Percentiles rank a stretch among this genome's conserved stretches.
Conservation (phyloP, 1,140 invertebrate genomes). For the Papilio glaucus region DNA sequence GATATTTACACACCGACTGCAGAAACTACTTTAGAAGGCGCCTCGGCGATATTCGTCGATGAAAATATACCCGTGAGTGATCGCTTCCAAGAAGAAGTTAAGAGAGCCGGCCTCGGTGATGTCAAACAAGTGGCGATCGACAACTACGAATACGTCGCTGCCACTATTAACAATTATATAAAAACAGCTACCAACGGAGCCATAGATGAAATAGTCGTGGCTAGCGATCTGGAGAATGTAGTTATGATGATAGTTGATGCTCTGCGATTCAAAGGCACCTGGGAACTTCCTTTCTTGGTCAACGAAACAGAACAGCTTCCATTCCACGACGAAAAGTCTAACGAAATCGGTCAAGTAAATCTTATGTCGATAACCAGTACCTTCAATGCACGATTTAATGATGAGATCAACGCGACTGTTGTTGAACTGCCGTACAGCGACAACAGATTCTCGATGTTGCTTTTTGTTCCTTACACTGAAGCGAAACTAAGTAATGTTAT, state of each 20-base stretch:
- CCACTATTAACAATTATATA: slow-evolving; percentile 61
- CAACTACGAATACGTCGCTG: slow-evolving; percentile 45
- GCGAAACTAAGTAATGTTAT: slow-evolving; percentile 62
- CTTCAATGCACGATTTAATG: slow-evolving; percentile 61
- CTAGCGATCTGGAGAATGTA: slow-evolving; percentile 79
- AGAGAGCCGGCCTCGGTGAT: slow-evolving; percentile 45
- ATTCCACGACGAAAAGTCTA: slow-evolving; percentile 75
- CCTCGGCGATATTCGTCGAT: slow-evolving; percentile 56
- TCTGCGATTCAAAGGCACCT: slow-evolving; percentile 90
- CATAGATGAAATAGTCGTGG: slow-evolving; percentile 58
- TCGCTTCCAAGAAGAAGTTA: slow-evolving; percentile 46
- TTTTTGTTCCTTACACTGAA: slow-evolving; percentile 84
- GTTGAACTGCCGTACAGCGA: slow-evolving; percentile 87
- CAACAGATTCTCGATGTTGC: slow-evolving; percentile 85
- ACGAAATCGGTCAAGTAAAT: slow-evolving; percentile 71
- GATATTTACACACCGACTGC: slow-evolving; percentile 12
- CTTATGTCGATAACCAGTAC: slow-evolving; percentile 70
- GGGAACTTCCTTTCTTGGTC: slow-evolving; percentile 86
- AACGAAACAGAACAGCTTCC: slow-evolving; percentile 76
- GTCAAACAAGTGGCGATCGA: slow-evolving; percentile 50
- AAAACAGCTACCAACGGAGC: slow-evolving; percentile 55
- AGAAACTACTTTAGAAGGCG: slow-evolving; percentile 49
- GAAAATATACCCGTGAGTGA: slow-evolving; percentile 43
- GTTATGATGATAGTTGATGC: slow-evolving; percentile 87
- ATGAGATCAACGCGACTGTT: slow-evolving; percentile 81